These are phyloP conservation scores for Arion vulgaris DNA, from an alignment of 1,140 invertebrate genomes.

Conservation along the genomic window DNA sequence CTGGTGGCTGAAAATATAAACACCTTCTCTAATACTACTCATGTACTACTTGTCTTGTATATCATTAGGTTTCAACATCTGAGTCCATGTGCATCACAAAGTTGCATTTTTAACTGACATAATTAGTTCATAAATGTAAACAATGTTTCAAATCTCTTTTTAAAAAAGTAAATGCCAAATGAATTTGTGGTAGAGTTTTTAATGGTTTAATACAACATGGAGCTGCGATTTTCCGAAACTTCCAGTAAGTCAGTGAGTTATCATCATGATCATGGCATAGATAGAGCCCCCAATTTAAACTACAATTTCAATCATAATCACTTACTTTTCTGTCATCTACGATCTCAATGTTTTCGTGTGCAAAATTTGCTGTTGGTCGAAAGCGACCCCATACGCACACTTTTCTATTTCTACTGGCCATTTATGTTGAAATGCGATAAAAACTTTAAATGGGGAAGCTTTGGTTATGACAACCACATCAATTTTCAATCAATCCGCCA, in stretches of 20 bases:
- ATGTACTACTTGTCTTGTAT: too few species aligned
- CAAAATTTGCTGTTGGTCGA: slow-evolving; percentile 70
- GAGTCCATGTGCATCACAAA: too few species aligned
- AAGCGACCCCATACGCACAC: slow-evolving; percentile 71
- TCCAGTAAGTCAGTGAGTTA: too few species aligned
- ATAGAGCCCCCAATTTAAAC: background rate
- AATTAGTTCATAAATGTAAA: too few species aligned
- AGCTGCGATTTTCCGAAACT: background rate
- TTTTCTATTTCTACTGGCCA: slow-evolving; percentile 59
- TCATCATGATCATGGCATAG: background rate
- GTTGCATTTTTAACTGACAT: too few species aligned
- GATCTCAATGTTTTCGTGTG: slow-evolving; percentile 68
- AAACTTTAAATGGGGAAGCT: slow-evolving; percentile 5
- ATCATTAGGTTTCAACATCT: too few species aligned
- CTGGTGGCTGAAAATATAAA: too few species aligned
- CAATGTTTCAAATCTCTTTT: too few species aligned
- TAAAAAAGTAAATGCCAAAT: background rate
- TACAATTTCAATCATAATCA: background rate
- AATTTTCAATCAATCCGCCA: slow-evolving; percentile 40
- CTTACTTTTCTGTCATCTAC: slow-evolving; percentile 67
- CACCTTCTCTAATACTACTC: too few species aligned
- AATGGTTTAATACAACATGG: background rate
- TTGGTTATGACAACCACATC: slow-evolving; percentile 7
- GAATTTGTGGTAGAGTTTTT: background rate
- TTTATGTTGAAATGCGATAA: slow-evolving; percentile 26